Percentiles rank a stretch among this genome's conserved stretches.
Evolutionary conservation across 2,888 invertebrate species (phyloP).

Genomic region (Anaspis maculata): DNA sequence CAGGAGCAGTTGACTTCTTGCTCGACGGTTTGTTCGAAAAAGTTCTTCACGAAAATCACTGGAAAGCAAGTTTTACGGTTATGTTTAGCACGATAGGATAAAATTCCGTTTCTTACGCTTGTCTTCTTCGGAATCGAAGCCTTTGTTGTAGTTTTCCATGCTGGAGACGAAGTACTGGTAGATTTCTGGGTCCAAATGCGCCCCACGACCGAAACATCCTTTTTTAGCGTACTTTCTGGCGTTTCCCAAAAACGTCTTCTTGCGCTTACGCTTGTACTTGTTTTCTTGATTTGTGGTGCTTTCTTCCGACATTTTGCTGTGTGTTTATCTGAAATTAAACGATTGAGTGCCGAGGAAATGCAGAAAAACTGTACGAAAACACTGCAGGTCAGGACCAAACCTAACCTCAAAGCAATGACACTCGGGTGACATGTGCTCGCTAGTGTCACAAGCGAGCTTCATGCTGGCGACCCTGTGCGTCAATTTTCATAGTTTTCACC

Average conservation of each 20-base stretch:
- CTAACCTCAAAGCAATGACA: no score
- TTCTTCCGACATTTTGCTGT: background rate
- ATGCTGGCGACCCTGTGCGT: no score
- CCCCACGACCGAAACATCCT: slow-evolving; percentile 63
- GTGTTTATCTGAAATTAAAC: no score
- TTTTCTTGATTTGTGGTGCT: slow-evolving; percentile 9
- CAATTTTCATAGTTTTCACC: no score
- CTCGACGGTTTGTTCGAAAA: slow-evolving; percentile 60
- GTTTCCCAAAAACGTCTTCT: slow-evolving; percentile 59
- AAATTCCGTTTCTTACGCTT: slow-evolving; percentile 50
- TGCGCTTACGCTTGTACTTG: slow-evolving; percentile 49
- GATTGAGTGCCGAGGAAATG: no score
- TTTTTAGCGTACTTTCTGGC: slow-evolving; percentile 70
- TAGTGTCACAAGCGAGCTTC: no score
- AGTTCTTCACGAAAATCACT: slow-evolving; percentile 65
- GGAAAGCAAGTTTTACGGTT: slow-evolving; percentile 12
- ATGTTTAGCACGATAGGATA: no score
- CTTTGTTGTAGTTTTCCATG: slow-evolving; percentile 60
- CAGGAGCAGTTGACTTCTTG: slow-evolving; percentile 65
- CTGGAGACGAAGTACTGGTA: slow-evolving; percentile 72
- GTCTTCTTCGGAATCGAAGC: slow-evolving; percentile 62
- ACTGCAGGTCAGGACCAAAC: no score
- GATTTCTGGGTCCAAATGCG: slow-evolving; percentile 60
- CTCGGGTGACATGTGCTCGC: no score
- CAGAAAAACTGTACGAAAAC: no score